These are phyloP conservation scores for Patella ulyssiponensis DNA, from an alignment of 2,888 invertebrate genomes.

Conservation along the genomic window DNA sequence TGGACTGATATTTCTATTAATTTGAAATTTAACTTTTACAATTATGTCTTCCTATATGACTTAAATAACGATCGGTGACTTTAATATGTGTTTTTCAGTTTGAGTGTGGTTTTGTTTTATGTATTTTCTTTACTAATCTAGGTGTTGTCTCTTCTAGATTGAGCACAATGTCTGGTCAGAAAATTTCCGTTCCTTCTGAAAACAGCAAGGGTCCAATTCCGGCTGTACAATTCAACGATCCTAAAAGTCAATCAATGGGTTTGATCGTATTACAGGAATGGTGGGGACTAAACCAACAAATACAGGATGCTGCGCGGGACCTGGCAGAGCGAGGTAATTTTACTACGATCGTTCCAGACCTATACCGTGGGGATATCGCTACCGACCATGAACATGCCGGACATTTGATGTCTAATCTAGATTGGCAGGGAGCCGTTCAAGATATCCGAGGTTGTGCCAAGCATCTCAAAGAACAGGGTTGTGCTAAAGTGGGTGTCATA, in stretches of 20 bases:
- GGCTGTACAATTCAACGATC: not conserved
- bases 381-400: slow-evolving; percentile 53
- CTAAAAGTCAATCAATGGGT: not conserved
- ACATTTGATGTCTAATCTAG: slow-evolving; percentile 52
- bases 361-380: slow-evolving; percentile 56
- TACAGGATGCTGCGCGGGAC: slow-evolving; percentile 39
- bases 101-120: too few relatives aligned
- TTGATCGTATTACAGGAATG: slow-evolving; percentile 45
- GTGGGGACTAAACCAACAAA: slow-evolving; percentile 62
- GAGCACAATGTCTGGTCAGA: not conserved
- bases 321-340: slow-evolving; percentile 45
- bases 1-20: too few relatives aligned
- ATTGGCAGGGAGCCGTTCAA: slow-evolving; percentile 59
- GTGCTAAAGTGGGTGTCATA: slow-evolving; percentile 54
- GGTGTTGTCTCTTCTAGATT: not conserved
- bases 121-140: too few relatives aligned
- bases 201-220: not conserved
- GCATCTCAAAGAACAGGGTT: slow-evolving; percentile 46
- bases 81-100: too few relatives aligned
- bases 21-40: too few relatives aligned
- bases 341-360: slow-evolving; percentile 52
- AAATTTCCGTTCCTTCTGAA: not conserved
- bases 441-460: slow-evolving; percentile 53
- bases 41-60: too few relatives aligned
- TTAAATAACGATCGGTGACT: too few relatives aligned